A percentile compares a stretch with the other conserved stretches of the same genome.
phyloP scores from a whole-genome alignment of 2,888 invertebrate genomes.

The Conus canariensis region DNA sequence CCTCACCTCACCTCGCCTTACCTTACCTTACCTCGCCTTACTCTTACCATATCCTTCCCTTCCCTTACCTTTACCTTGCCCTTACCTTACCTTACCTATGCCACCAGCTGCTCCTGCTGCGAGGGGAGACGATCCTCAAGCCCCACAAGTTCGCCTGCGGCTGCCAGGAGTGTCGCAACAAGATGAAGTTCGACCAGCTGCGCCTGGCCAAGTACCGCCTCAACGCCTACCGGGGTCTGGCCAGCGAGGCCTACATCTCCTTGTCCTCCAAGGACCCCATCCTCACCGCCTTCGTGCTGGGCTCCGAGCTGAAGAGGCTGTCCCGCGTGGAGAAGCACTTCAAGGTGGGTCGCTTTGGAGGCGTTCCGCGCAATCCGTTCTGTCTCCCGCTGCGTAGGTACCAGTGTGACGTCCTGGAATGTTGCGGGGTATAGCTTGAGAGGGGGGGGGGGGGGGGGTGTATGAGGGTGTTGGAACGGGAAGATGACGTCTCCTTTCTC shows the following conservation, averaged over 20 bases:
- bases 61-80: too few species aligned
- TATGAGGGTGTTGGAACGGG: neutral
- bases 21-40: too few species aligned
- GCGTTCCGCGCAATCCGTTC: neutral
- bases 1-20: too few species aligned
- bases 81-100: too few species aligned
- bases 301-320: constrained; percentile 71
- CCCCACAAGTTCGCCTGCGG: constrained; percentile 72
- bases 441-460: neutral
- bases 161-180: constrained; percentile 50
- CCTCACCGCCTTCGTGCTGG: constrained; percentile 75
- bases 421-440: neutral
- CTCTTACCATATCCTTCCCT: too few species aligned
- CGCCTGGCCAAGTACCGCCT: constrained; percentile 76
- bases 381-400: too few species aligned
- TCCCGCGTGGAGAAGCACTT: constrained; percentile 75
- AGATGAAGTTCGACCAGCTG: constrained; percentile 73
- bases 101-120: constrained; percentile 64
- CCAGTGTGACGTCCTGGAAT: too few species aligned
- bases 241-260: constrained; percentile 77
- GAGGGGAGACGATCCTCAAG: constrained; percentile 74
- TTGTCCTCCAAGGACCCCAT: constrained; percentile 77
- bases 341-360: constrained; percentile 61
- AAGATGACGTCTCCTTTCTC: neutral
- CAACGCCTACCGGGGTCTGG: constrained; percentile 75